phyloP scores from a whole-genome alignment of 2,888 invertebrate species.

The Cosmorhoe ocellata region DNA sequence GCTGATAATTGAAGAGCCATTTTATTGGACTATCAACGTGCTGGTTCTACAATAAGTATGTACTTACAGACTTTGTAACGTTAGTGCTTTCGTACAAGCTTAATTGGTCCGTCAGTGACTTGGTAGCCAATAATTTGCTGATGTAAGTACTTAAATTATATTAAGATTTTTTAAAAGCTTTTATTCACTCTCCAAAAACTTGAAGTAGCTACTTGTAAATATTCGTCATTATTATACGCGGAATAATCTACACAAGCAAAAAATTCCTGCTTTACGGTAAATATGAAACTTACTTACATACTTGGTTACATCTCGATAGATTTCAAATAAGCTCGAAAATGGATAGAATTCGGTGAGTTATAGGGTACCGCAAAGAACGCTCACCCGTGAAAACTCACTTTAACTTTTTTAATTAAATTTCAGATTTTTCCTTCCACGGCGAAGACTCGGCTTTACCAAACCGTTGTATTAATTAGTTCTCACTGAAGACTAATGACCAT shows the following conservation, averaged over 20 bases:
- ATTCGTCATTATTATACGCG: no score
- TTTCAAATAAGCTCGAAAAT: slow-evolving; percentile 56
- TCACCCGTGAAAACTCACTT: slow-evolving; percentile 79
- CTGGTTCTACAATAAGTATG: not conserved
- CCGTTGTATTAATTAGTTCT: slow-evolving; percentile 76
- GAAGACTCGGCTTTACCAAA: slow-evolving; percentile 73
- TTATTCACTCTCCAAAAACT: no score
- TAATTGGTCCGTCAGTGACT: no score
- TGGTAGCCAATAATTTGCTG: no score
- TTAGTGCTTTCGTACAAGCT: not conserved
- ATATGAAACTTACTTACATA: slow-evolving; percentile 12
- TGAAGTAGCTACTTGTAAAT: no score
- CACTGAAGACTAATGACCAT: slow-evolving; percentile 67
- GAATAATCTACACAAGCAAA: no score
- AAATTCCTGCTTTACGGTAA: no score
- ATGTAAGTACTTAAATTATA: no score
- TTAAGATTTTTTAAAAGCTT: no score
- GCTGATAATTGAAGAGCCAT: slow-evolving; percentile 12
- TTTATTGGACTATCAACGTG: not conserved
- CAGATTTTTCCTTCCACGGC: slow-evolving; percentile 65
- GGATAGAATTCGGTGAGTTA: slow-evolving; percentile 72
- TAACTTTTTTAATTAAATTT: slow-evolving; percentile 82
- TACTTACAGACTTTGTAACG: not conserved
- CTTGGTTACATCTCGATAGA: slow-evolving; percentile 32
- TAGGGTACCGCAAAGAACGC: slow-evolving; percentile 65